These are phyloP conservation scores for Microplitis demolitor DNA, from an alignment of 1,140 invertebrate species.

Conservation along the genomic window DNA sequence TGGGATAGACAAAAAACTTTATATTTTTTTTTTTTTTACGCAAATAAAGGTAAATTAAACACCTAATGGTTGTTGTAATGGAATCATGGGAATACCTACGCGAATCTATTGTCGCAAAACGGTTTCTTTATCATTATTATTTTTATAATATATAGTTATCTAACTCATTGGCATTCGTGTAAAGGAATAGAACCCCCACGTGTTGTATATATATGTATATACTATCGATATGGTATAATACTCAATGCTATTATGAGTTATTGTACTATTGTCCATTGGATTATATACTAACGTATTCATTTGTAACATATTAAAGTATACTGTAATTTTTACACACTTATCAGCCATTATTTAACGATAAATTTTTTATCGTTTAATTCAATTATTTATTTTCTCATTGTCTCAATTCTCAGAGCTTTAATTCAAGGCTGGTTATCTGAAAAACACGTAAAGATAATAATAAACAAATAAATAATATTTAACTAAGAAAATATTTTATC, in stretches of 20 bases:
- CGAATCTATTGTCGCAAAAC: constrained; percentile 37
- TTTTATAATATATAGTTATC: too few relatives aligned
- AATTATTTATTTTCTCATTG: not conserved
- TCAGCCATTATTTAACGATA: too few relatives aligned
- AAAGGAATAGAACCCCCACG: constrained; percentile 27
- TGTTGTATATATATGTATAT: not conserved
- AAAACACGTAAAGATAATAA: not conserved
- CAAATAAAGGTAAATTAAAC: too few relatives aligned
- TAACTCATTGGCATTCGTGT: constrained; percentile 45
- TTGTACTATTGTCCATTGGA: constrained; percentile 43
- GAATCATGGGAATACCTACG: constrained; percentile 31
- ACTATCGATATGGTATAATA: constrained; percentile 45
- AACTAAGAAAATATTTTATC: not conserved
- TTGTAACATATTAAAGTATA: not conserved
- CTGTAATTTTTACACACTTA: not conserved
- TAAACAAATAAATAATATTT: not conserved
- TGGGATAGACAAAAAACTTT: too few relatives aligned
- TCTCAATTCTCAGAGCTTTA: not conserved
- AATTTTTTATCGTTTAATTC: not conserved
- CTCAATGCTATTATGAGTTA: constrained; percentile 49
- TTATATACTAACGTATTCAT: constrained; percentile 11
- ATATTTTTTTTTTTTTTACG: too few relatives aligned
- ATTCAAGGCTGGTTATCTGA: constrained; percentile 19
- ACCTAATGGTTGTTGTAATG: too few relatives aligned
- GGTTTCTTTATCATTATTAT: too few relatives aligned